Evolutionary conservation across 1,140 invertebrate species (phyloP), one percentile per base, ranked within the genome.

Genomic region (Hyposmocoma kahamanoa): DNA sequence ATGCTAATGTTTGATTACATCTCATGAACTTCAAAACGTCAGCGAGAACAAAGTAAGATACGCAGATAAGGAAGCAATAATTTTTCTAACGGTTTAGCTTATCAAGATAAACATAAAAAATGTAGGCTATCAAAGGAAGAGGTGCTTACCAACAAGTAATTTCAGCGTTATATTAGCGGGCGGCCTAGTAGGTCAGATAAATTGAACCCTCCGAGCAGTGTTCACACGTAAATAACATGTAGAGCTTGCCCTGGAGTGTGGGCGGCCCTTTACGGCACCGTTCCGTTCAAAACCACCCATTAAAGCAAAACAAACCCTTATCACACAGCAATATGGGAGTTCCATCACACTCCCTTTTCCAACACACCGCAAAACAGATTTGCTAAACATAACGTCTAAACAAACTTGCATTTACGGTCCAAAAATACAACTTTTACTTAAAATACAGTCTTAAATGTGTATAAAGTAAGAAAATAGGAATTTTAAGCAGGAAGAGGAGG

Each of bases 201-300:
- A 84, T 84, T 84, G 81, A 82, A 81, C 81, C 81, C 78, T 78
- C 54, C 66, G 76, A 67, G 72, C 77, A 73, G 73, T 80, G 80
- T 82, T 84, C 81, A 79, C 78, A 82, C 81, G 78, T 84, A 84
- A 84, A 84, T 82, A 84, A 84, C 81, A 82, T 82, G 77, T 84
- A 78, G 74, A 80, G 70, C 68, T 71, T 58, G 63, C n/a, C n/a
- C n/a, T n/a, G 72, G 67, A 47, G 58, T 45, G 70, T 58, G 66
- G 60, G 72, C 54, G 60, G 55, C 56, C 56, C 54, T 57, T 49
- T 46, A 39, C 54, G n/a, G 44, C 44, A 41, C 20, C 18, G 22
- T 34, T n/a, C 8, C 32, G 8, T 28, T 28, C 6, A 6, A 28
- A 6, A 28, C 11, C 24, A 28, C n/a, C n/a, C n/a, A n/a, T n/a